Base-by-base conservation (phyloP, 2,888 invertebrate genomes). In the Sphecodes monilicornis region DNA sequence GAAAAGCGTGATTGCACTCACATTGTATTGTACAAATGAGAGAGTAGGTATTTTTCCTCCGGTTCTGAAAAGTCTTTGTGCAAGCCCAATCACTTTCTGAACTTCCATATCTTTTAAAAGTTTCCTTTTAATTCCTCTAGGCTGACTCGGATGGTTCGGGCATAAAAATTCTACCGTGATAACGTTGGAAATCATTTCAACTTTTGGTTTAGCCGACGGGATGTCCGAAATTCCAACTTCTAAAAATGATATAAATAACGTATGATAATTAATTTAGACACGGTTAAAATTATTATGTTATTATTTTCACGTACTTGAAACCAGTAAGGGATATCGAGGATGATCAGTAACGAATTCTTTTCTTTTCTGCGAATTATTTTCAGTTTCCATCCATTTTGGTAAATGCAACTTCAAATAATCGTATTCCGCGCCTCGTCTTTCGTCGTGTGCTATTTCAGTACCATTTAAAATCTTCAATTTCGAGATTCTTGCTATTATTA, bases 391-490 rank as follows among this genome's bases (percentile, higher is more conserved):
- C 97, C 98, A 98, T 84, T 97, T 97, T 0, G 96, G 95, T 0
- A 97, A 98, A 94, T 97, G 97, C 36, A 97, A 96, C 94, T 98
- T 98, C 94, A 99, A 95, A 92, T 99, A 98, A 95, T 99, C 99
- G 85, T 98, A 97, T 92, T 99, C 98, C 0, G 98, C 98, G 3
- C 98, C 98, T 87, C 97, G 96, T 77, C 98, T 96, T 82, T 98
- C 97, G 80, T 97, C 97, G 0, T 95, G 93, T 0, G 95, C 95
- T 87, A 98, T 97, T 88, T 95, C 95, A 1, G 97, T 96, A 54
- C 97, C 97, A 95, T 98, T 98, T 26, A 98, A 95, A 92, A 96
- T 95, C 96, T 96, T 96, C 86, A 99, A 95, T 71, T 96, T 96
- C 36, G 96, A 96, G 92, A 99, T 97, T 94, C 97, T 97, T n/a